Evolutionary conservation across 2,888 invertebrate genomes (phyloP).

Genomic region (Pristionchus mayeri): DNA sequence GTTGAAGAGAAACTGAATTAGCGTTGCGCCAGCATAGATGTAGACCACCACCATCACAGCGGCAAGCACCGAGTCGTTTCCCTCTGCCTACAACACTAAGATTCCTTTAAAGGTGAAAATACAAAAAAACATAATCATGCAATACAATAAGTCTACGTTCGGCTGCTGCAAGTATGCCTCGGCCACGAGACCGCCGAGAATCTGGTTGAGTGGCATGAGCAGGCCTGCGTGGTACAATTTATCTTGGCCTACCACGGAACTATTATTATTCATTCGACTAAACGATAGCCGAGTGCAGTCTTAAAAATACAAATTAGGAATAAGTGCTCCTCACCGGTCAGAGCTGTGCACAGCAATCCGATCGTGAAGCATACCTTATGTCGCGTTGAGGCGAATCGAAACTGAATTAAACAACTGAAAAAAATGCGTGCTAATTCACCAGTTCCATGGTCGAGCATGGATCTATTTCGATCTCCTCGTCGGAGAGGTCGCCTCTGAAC

Average conservation of each 20-base stretch:
- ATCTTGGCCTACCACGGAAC: no score
- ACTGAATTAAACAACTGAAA: not conserved
- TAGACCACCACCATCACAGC: slow-evolving; percentile 50
- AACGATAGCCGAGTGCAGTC: no score
- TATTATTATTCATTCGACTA: no score
- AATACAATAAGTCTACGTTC: not conserved
- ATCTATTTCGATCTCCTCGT: not conserved
- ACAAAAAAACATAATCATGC: no score
- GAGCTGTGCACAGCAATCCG: not conserved
- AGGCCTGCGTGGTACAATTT: no score
- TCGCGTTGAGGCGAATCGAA: slow-evolving; percentile 8
- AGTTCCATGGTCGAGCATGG: slow-evolving; percentile 14
- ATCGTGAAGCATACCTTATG: not conserved
- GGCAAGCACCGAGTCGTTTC: slow-evolving; percentile 51
- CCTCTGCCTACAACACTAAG: not conserved
- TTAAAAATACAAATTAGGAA: no score
- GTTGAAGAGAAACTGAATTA: slow-evolving; percentile 52
- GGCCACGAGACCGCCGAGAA: not conserved
- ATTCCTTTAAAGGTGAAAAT: no score
- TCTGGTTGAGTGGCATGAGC: slow-evolving; percentile 5
- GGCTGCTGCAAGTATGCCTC: not conserved
- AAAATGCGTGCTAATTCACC: not conserved
- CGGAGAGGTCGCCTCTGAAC: slow-evolving; percentile 13
- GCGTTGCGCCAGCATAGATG: slow-evolving; percentile 49
- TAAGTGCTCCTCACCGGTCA: no score